A percentile compares a stretch with the other conserved stretches of the same genome.
These are phyloP conservation scores for Sebastiscus tertius DNA, from an alignment of 2,797 vertebrate species.

Conservation along the genomic window DNA sequence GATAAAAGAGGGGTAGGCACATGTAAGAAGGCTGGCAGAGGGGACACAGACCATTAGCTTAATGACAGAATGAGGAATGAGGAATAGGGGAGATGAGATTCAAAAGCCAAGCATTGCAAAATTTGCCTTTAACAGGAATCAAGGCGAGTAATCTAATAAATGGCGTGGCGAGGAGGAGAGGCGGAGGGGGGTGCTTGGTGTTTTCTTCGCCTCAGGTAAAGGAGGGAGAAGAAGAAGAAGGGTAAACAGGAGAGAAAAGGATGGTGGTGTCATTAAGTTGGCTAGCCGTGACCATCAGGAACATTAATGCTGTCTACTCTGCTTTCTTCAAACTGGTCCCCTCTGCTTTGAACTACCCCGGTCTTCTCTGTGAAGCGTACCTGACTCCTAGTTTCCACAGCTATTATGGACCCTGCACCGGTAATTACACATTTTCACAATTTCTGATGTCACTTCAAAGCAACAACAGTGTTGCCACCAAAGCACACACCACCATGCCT, in stretches of 20 bases:
- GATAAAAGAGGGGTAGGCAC: constrained; percentile 78
- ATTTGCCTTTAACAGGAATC: constrained; percentile 79
- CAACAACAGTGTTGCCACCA: constrained; percentile 65
- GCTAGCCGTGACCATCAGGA: constrained; percentile 72
- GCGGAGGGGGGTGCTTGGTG: constrained; percentile 33
- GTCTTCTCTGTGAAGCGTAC: constrained; percentile 61
- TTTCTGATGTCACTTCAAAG: constrained; percentile 84
- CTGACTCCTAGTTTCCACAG: constrained; percentile 72
- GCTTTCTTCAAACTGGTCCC: constrained; percentile 72
- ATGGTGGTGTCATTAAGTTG: constrained; percentile 71
- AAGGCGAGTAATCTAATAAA: constrained; percentile 80
- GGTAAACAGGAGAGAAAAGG: constrained; percentile 65
- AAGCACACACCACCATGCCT: constrained; percentile 41
- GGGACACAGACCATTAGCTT: constrained; percentile 90
- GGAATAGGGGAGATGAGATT: constrained; percentile 78
- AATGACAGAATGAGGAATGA: constrained; percentile 90
- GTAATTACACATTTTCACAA: constrained; percentile 82
- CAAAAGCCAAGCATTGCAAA: constrained; percentile 81
- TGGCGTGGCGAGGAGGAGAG: constrained; percentile 39
- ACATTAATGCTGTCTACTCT: constrained; percentile 70
- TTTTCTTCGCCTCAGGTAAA: constrained; percentile 62
- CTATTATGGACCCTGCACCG: constrained; percentile 74
- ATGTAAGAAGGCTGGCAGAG: constrained; percentile 83
- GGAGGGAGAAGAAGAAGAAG: constrained; percentile 13
- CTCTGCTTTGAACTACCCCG: constrained; percentile 78